phyloP scores from a whole-genome alignment of 2,888 invertebrate genomes.

The Ferdinandea cuprea region DNA sequence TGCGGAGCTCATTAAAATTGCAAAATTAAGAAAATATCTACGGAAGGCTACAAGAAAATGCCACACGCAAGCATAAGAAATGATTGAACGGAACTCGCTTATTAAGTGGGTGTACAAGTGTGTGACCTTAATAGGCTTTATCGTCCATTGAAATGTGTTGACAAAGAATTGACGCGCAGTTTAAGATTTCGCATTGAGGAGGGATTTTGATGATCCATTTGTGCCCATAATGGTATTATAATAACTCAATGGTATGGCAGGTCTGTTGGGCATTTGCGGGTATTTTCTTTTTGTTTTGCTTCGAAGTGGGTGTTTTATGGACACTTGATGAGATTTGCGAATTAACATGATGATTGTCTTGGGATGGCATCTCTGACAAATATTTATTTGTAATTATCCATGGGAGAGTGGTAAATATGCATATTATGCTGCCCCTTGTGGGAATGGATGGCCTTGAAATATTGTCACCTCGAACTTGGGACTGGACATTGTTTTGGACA shows the following conservation, averaged over 20 bases:
- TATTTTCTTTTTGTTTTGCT: neutral
- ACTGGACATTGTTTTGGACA: too few relatives aligned
- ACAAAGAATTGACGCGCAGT: neutral
- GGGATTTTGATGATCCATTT: slow-evolving; percentile 1
- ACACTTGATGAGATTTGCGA: neutral
- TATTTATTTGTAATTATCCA: neutral
- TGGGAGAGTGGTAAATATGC: too few relatives aligned
- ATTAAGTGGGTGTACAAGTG: slow-evolving; percentile 22
- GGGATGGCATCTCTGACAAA: neutral
- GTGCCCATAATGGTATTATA: slow-evolving; percentile 31
- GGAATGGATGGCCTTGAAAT: too few relatives aligned
- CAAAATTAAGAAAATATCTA: slow-evolving; percentile 10
- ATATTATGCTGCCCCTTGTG: too few relatives aligned
- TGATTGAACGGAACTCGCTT: slow-evolving; percentile 8
- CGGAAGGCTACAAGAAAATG: too few relatives aligned
- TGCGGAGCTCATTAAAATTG: slow-evolving; percentile 6
- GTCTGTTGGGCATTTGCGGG: slow-evolving; percentile 2
- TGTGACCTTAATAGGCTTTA: slow-evolving; percentile 38
- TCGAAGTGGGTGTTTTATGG: neutral
- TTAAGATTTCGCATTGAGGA: neutral
- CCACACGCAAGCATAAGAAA: neutral
- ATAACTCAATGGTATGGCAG: slow-evolving; percentile 23
- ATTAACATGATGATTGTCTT: neutral
- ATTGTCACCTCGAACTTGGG: neutral
- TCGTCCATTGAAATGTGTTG: slow-evolving; percentile 11